These are phyloP conservation scores for Cerceris rybyensis DNA, from an alignment of 2,888 invertebrate species.

Conservation along the genomic window DNA sequence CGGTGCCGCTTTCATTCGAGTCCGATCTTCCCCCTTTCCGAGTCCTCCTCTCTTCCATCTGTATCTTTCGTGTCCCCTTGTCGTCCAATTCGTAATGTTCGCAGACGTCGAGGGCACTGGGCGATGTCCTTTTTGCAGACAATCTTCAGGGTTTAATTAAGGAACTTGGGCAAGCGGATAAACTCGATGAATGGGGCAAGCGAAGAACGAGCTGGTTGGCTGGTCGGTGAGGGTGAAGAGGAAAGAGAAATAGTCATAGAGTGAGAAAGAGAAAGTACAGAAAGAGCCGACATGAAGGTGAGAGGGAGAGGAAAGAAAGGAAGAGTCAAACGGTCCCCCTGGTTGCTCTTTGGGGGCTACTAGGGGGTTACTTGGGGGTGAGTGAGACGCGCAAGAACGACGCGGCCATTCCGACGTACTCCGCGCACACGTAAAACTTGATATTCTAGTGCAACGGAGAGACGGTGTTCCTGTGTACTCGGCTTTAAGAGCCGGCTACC, in stretches of 20 bases:
- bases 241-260: constrained; percentile 13
- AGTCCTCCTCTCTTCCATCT: constrained; percentile 25
- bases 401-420: constrained; percentile 43
- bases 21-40: not conserved
- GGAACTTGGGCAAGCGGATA: constrained; percentile 79
- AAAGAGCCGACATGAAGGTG: not conserved
- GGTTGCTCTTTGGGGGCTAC: constrained; percentile 20
- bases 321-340: constrained; percentile 76
- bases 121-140: constrained; percentile 81
- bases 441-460: not conserved
- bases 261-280: constrained; percentile 24
- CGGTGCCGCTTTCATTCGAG: constrained; percentile 49
- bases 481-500: constrained; percentile 61
- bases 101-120: constrained; percentile 59
- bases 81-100: constrained; percentile 61
- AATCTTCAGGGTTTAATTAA: constrained; percentile 81
- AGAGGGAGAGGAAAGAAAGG: constrained; percentile 35
- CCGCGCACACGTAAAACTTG: constrained; percentile 3
- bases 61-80: constrained; percentile 53
- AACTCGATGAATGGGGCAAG: constrained; percentile 77
- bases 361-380: too few relatives aligned
- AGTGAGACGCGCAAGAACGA: constrained; percentile 15
- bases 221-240: constrained; percentile 29
- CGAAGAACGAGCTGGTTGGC: constrained; percentile 41
- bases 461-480: constrained; percentile 50